Conservation (phyloP, 2,888 invertebrate species). For the Mamestra brassicae region DNA sequence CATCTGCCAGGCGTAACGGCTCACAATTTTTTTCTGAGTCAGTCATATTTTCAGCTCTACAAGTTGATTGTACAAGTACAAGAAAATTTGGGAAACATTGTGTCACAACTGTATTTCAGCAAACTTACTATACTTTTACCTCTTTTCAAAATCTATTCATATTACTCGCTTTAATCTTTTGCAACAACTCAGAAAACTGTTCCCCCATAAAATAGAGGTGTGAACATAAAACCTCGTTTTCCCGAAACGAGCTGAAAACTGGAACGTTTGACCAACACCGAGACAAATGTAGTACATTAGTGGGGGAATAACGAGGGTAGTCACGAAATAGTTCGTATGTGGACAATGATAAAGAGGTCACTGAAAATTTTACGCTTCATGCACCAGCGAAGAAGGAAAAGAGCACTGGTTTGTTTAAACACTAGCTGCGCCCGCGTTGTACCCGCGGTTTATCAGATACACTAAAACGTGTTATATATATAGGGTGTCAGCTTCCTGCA, state of each 20-base stretch:
- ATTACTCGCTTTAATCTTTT: constrained; percentile 24
- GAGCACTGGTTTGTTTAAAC: constrained; percentile 47
- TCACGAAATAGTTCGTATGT: constrained; percentile 65
- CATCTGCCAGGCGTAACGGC: too few species aligned
- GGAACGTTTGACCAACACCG: constrained; percentile 63
- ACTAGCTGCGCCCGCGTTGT: too few species aligned
- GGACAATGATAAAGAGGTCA: constrained; percentile 65
- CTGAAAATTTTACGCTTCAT: constrained; percentile 57
- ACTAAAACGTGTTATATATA: too few species aligned
- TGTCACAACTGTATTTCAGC: not conserved
- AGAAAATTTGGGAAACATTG: too few species aligned
- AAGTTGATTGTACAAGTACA: too few species aligned
- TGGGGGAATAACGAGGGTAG: constrained; percentile 63
- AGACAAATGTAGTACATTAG: constrained; percentile 70
- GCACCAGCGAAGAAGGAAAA: constrained; percentile 26
- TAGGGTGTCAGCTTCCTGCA: too few species aligned
- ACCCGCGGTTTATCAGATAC: too few species aligned
- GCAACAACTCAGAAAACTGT: constrained; percentile 31
- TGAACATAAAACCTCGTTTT: constrained; percentile 62
- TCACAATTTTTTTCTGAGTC: not conserved
- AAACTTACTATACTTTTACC: not conserved
- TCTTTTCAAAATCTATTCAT: constrained; percentile 1
- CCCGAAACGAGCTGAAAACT: constrained; percentile 65
- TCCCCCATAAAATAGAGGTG: constrained; percentile 47
- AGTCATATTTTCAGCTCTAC: too few species aligned